Percentiles rank a stretch among this genome's conserved stretches.
phyloP scores from a whole-genome alignment of 2,797 vertebrate species.

The Knipowitschia caucasica region DNA sequence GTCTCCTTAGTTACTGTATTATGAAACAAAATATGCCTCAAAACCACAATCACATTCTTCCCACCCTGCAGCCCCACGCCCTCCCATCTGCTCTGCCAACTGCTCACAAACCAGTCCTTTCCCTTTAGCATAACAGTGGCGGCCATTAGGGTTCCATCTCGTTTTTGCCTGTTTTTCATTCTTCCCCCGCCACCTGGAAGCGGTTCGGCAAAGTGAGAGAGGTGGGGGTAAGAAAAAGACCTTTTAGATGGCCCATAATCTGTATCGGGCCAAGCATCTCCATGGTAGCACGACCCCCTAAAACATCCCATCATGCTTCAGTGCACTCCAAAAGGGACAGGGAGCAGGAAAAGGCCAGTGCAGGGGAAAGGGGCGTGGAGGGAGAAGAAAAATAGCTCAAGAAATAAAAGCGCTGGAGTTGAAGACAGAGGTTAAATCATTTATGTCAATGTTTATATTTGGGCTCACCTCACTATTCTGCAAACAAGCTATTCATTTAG shows the following conservation, averaged over 20 bases:
- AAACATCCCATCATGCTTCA: conserved; percentile 63
- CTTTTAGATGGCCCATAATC: conserved; percentile 48
- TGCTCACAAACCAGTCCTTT: conserved; percentile 41
- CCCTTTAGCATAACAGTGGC: conserved; percentile 42
- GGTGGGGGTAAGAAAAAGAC: conserved; percentile 55
- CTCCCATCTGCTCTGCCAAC: conserved; percentile 53
- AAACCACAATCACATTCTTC: conserved; percentile 62
- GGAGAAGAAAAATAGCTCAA: conserved; percentile 11
- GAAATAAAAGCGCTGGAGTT: conserved; percentile 33
- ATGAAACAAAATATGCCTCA: conserved; percentile 67
- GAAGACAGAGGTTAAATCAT: conserved; percentile 42
- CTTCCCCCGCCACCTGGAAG: conserved; percentile 51
- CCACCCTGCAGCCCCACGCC: conserved; percentile 45
- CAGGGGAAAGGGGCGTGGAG: conserved; percentile 26
- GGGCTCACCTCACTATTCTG: conserved; percentile 15
- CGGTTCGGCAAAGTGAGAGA: conserved; percentile 15
- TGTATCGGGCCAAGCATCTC: conserved; percentile 66
- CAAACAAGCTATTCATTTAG: background rate
- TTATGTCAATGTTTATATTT: conserved; percentile 43
- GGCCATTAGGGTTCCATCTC: conserved; percentile 36
- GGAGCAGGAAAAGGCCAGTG: conserved; percentile 39
- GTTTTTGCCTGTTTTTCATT: conserved; percentile 46
- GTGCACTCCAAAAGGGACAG: conserved; percentile 62
- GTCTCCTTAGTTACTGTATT: conserved; percentile 66
- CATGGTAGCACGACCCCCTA: conserved; percentile 64